phyloP scores from a whole-genome alignment of 2,797 vertebrate genomes.

The Macrochelys suwanniensis region DNA sequence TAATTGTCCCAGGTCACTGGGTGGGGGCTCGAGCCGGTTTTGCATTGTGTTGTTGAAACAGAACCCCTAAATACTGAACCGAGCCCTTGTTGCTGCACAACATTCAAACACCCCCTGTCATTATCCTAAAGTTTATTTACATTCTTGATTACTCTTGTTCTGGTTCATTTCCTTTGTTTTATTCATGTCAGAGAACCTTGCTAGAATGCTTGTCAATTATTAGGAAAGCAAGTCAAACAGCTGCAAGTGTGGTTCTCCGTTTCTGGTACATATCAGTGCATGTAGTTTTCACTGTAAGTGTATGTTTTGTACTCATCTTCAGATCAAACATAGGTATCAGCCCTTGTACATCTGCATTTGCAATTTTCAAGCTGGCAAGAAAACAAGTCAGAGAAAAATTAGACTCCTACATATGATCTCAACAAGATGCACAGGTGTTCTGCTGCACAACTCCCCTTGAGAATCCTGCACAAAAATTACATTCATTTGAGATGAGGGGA shows the following conservation, averaged over 20 bases:
- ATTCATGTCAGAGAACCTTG: slow-evolving; percentile 73
- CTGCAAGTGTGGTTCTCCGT: slow-evolving; percentile 61
- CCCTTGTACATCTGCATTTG: slow-evolving; percentile 61
- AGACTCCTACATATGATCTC: neutral
- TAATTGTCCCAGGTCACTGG: too few species aligned
- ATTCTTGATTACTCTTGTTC: slow-evolving; percentile 74
- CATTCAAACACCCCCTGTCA: slow-evolving; percentile 71
- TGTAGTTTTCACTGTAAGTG: slow-evolving; percentile 66
- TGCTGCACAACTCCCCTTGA: neutral
- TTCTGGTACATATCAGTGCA: slow-evolving; percentile 69
- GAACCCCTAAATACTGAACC: too few species aligned
- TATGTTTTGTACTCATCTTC: slow-evolving; percentile 59
- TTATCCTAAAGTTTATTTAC: slow-evolving; percentile 80
- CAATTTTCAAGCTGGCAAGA: slow-evolving; percentile 11
- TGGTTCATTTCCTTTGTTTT: slow-evolving; percentile 79
- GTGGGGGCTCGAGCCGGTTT: too few species aligned
- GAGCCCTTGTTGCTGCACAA: neutral
- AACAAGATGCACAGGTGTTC: neutral
- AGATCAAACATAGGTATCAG: slow-evolving; percentile 58
- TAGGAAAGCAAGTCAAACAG: slow-evolving; percentile 78
- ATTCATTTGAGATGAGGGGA: rapidly evolving
- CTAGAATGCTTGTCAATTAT: slow-evolving; percentile 73
- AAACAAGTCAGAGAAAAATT: neutral
- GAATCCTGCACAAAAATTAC: neutral
- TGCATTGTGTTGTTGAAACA: too few species aligned